Base-by-base conservation (phyloP, 2,113 vertebrate species). In the Condylura cristata region DNA sequence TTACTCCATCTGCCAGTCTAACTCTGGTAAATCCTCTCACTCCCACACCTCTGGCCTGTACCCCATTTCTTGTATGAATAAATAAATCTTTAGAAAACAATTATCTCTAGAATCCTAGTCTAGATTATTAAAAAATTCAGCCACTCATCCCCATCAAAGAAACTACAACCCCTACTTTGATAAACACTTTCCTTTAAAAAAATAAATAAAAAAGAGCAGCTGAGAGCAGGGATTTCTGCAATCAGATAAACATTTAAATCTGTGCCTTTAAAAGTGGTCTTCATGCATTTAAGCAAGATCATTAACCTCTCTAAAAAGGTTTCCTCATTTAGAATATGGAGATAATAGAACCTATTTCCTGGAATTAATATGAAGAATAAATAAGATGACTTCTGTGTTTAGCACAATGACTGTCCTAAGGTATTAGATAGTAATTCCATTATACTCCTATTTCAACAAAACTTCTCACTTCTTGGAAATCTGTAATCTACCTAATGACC, bases 71-170 rank as follows among this genome's bases (percentile, higher is more conserved):
- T n/a, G n/a, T n/a, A n/a, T n/a, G n/a, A n/a, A n/a, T n/a, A n/a
- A n/a, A n/a, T n/a, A n/a, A n/a, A n/a, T n/a, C n/a, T n/a, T n/a
- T n/a, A n/a, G n/a, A n/a, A n/a, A n/a, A n/a, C n/a, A n/a, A n/a
- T n/a, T n/a, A n/a, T n/a, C n/a, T n/a, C n/a, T 82, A 93, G 46
- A 86, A 65, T 76, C 26, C 26, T 75, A 53, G 75, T 74, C 8
- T 61, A 87, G 24, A 70, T 39, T 86, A 51, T 82, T 79, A 65
- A 34, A 86, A 14, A 91, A 91, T 89, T 11, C 34, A 79, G 18
- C 6, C 39, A 3, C 3, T 22, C 9, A 0, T 6, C 13, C 14
- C 3, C 3, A 4, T 30, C 24, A 44, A 68, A 44, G 68, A 20
- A 83, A 74, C 5, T 46, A 56, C 28, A 39, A 14, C 56, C 8